phyloP scores from a whole-genome alignment of 2,888 invertebrate genomes.

The Nomada lathburiana region DNA sequence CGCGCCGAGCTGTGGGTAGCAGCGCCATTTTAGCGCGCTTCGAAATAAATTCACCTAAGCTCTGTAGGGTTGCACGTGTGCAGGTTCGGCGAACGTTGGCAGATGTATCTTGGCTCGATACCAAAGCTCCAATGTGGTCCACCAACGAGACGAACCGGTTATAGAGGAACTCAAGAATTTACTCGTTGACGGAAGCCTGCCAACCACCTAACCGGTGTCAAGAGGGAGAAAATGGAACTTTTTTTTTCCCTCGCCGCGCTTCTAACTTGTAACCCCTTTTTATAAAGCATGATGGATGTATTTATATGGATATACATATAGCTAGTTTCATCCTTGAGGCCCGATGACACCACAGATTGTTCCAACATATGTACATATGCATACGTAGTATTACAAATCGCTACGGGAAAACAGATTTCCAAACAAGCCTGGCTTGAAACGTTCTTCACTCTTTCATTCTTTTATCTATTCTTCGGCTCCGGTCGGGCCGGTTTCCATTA shows the following conservation, averaged over 20 bases:
- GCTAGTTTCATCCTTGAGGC: too few species aligned
- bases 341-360: too few species aligned
- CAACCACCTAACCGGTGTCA: slow-evolving; percentile 54
- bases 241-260: slow-evolving; percentile 7
- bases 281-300: too few species aligned
- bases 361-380: too few species aligned
- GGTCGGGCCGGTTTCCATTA: slow-evolving; percentile 31
- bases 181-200: slow-evolving; percentile 63
- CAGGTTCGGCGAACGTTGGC: slow-evolving; percentile 66
- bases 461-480: neutral
- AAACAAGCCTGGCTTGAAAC: neutral
- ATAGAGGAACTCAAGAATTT: slow-evolving; percentile 72
- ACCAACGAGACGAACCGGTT: slow-evolving; percentile 68
- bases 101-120: slow-evolving; percentile 79
- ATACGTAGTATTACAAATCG: too few species aligned
- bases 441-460: slow-evolving; percentile 11
- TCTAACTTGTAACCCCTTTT: too few species aligned
- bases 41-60: slow-evolving; percentile 7
- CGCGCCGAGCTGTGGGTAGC: neutral
- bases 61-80: slow-evolving; percentile 1
- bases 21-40: neutral
- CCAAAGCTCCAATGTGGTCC: slow-evolving; percentile 80
- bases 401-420: slow-evolving; percentile 26
- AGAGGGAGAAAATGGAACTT: slow-evolving; percentile 42
- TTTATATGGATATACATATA: too few species aligned